These are phyloP conservation scores for Spialia ferax DNA, from an alignment of 2,888 invertebrate species.

Conservation along the genomic window DNA sequence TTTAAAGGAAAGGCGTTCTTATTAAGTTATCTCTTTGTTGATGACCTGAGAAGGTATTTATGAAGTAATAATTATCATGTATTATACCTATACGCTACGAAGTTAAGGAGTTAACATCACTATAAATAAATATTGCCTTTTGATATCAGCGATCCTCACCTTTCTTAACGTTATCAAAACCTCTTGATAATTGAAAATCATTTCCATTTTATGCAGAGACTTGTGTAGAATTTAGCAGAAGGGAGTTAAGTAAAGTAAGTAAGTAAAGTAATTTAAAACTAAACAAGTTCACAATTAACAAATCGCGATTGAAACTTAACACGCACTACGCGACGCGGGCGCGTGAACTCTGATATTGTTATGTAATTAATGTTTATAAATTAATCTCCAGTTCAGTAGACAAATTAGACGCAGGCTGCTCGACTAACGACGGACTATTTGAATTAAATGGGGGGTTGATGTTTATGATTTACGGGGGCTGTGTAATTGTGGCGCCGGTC, in stretches of 20 bases:
- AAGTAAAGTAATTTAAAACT: too few species aligned
- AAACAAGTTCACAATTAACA: not conserved
- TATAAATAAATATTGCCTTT: too few species aligned
- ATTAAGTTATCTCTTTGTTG: not conserved
- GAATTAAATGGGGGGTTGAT: constrained; percentile 86
- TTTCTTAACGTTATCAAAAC: too few species aligned
- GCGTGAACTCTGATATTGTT: constrained; percentile 39
- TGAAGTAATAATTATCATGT: not conserved
- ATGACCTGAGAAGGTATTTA: too few species aligned
- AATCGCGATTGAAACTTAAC: constrained; percentile 21
- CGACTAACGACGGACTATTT: constrained; percentile 86
- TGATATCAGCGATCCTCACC: too few species aligned
- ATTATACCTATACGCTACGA: too few species aligned
- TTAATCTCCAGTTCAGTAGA: constrained; percentile 84
- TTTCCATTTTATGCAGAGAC: too few species aligned
- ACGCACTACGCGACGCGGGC: constrained; percentile 9
- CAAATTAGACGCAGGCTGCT: constrained; percentile 86
- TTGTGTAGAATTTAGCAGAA: too few species aligned
- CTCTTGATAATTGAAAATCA: too few species aligned
- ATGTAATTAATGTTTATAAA: constrained; percentile 83
- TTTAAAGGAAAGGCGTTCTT: not conserved
- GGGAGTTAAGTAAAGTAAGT: too few species aligned
- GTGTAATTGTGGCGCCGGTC: constrained; percentile 83
- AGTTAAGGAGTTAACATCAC: too few species aligned
- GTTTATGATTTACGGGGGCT: constrained; percentile 86